Conservation (phyloP, 2,888 invertebrate genomes). For the Alcis repandata region DNA sequence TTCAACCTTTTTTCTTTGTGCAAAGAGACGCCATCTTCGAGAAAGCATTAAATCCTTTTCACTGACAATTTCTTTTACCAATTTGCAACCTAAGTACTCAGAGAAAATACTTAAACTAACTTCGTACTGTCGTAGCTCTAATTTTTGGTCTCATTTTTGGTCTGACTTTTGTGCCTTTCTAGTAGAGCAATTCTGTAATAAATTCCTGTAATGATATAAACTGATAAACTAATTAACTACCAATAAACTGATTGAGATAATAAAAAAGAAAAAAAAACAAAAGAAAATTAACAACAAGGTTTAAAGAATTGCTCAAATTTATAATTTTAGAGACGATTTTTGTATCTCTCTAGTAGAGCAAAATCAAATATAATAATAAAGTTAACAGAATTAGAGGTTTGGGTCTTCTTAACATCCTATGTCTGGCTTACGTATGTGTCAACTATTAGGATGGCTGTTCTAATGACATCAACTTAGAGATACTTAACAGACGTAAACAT, state of each 20-base stretch:
- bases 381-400: background rate
- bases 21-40: background rate
- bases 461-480: conserved; percentile 19
- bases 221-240: no score
- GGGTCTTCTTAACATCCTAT: conserved; percentile 7
- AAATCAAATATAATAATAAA: background rate
- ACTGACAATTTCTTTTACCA: background rate
- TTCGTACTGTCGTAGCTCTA: background rate
- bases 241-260: no score
- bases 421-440: conserved; percentile 28
- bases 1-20: background rate
- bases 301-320: no score
- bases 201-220: no score
- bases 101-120: background rate
- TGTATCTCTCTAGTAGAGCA: background rate
- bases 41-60: background rate
- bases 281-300: no score
- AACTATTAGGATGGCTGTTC: conserved; percentile 27
- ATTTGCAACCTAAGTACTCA: background rate
- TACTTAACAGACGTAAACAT: conserved; percentile 10
- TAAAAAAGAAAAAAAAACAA: no score
- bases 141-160: background rate
- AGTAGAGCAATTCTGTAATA: background rate
- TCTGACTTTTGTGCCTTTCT: background rate
- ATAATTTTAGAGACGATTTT: no score